phyloP scores from a whole-genome alignment of 2,113 vertebrate species.

The Plecturocebus donacophilus region DNA sequence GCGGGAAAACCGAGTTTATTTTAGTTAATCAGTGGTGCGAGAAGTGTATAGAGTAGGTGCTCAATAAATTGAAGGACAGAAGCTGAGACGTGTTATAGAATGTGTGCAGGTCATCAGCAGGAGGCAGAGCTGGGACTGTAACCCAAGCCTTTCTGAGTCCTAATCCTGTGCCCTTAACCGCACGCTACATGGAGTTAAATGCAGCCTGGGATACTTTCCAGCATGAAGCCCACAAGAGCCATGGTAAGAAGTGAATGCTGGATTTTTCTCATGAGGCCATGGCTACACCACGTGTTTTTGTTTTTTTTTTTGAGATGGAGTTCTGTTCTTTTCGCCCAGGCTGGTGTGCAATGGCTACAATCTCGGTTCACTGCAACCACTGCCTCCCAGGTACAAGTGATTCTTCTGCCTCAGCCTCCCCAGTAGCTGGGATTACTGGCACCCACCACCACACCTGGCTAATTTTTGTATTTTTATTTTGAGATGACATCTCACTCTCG shows the following conservation, averaged over 20 bases:
- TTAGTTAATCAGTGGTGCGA: background rate
- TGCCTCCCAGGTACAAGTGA: too few relatives aligned
- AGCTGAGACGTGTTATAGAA: background rate
- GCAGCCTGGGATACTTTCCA: fast-evolving
- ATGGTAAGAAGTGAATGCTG: fast-evolving
- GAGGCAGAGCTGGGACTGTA: background rate
- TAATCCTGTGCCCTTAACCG: fast-evolving
- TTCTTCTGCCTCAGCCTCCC: too few relatives aligned
- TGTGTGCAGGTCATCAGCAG: fast-evolving
- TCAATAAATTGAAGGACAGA: fast-evolving
- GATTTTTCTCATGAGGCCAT: background rate
- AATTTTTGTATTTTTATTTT: too few relatives aligned
- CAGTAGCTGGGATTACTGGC: too few relatives aligned
- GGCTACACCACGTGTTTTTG: background rate
- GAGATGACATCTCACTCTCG: too few relatives aligned
- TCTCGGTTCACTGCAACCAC: too few relatives aligned
- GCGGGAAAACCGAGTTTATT: background rate
- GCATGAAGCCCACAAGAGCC: fast-evolving
- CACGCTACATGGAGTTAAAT: fast-evolving
- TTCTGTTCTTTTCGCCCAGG: too few relatives aligned
- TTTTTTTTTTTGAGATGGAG: too few relatives aligned
- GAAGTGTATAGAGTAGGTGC: fast-evolving
- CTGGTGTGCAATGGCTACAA: too few relatives aligned
- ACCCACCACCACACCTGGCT: too few relatives aligned
- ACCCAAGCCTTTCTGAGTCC: too few relatives aligned